Base-by-base conservation (phyloP, 2,888 invertebrate species). In the Prosopocoilus inquinatus region DNA sequence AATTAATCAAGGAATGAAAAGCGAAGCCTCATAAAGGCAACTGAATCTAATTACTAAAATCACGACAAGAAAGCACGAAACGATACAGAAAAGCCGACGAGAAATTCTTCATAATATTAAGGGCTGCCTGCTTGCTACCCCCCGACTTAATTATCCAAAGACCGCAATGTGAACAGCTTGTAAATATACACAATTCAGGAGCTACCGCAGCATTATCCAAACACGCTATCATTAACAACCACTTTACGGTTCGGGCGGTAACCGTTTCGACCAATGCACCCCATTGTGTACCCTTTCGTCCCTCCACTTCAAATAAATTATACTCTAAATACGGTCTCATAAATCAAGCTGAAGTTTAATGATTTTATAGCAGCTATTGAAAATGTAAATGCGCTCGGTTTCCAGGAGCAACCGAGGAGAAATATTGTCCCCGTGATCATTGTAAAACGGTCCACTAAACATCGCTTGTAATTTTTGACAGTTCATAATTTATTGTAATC, bases 271-370 rank as follows among this genome's bases (percentile, higher is more conserved):
- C 55, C 55, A 55, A n/a, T 55, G 60, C 54, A 57, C 57, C 55
- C 54, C 47, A 60, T 58, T 57, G 59, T 59, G 57, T 41, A 61
- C 59, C 63, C 63, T 47, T 57, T 63, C 52, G 57, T 35, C 61
- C 60, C 54, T 59, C 62, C 60, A 66, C 66, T 66, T 59, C 55
- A 66, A 65, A 67, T 67, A 66, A 66, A 66, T 67, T 66, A 66
- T 57, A 61, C 53, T 64, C 62, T 65, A 64, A 66, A 66, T 62
- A 58, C 60, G 56, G 53, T 58, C 60, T 62, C 66, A 64, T 66
- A 66, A 66, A 66, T 66, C 66, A 66, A 61, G 52, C 61, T 43
- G 56, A 57, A 62, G 59, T 63, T 59, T 64, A 64, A 65, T 63
- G 64, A 65, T 65, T 65, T 65, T 65, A 65, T 65, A 61, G 61